A percentile compares a stretch with the other conserved stretches of the same genome.
Evolutionary conservation across 1,140 invertebrate species (phyloP).

Genomic region (Drosophila bocki): DNA sequence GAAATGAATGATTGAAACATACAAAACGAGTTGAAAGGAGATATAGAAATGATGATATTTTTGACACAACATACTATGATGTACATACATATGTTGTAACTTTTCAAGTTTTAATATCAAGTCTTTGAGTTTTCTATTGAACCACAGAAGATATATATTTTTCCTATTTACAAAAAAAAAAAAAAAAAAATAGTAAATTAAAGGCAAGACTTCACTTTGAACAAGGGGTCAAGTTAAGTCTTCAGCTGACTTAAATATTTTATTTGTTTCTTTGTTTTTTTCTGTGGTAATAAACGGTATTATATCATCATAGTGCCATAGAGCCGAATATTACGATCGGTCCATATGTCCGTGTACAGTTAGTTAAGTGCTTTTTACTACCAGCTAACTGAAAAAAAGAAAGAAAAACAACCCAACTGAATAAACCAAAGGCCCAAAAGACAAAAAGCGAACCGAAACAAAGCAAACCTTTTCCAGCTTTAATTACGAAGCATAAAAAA

Average conservation of each 20-base stretch:
- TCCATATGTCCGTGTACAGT: constrained; percentile 41
- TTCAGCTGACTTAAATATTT: neutral
- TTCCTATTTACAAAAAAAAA: no score
- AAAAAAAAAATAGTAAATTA: neutral
- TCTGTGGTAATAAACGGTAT: constrained; percentile 27
- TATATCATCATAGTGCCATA: constrained; percentile 31
- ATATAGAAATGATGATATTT: no score
- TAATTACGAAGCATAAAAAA: constrained; percentile 49
- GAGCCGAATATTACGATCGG: constrained; percentile 30
- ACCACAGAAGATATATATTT: neutral
- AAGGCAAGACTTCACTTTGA: neutral
- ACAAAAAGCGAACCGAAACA: constrained; percentile 33
- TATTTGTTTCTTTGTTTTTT: constrained; percentile 1
- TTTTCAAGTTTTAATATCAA: no score
- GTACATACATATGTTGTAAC: no score
- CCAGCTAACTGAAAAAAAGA: neutral
- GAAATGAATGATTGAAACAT: no score
- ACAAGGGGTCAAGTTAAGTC: neutral
- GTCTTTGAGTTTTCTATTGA: neutral
- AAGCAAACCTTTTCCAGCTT: constrained; percentile 44
- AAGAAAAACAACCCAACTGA: neutral
- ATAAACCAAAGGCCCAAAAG: constrained; percentile 12
- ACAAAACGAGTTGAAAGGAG: no score
- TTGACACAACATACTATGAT: no score
- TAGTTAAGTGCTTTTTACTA: constrained; percentile 47